Evolutionary conservation across 92 coral and sea anemone species (phyloP), one percentile per base, ranked within the genome.

Genomic region (Phenganax stokvisi): DNA sequence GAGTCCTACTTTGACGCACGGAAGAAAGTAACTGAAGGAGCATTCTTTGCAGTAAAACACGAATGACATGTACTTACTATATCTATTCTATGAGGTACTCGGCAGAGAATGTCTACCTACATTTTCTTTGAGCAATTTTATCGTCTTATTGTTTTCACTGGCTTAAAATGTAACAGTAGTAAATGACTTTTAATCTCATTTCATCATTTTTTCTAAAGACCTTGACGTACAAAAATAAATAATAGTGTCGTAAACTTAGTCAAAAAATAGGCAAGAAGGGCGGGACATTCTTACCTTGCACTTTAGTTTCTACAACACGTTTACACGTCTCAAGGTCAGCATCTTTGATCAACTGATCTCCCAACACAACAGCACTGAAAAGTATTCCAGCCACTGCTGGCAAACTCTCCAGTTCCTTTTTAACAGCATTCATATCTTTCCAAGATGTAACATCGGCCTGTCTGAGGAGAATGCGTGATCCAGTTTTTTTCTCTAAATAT

Each of bases 241-340:
- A 12, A 9, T 75, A 6, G 3, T 57, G 68, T 7, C 47, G 3
- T 37, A 37, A 37, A 37, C 47, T 1, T 37, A 37, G 8, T 54
- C 31, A 58, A 6, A 54, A 55, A 13, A 20, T 54, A 12, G 56
- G 62, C 27, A 6, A 31, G 12, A 20, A 20, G 72, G 3, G 25
- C 51, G 1, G 9, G 20, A 8, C 55, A 16, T 10, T 56, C 77
- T 7, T 57, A 89, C 96, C 96, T 83, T 89, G 89, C 7, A 87
- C 88, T 75, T 91, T 89, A 7, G 96, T 89, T 13, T 79, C 88
- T 84, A 89, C 86, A 28, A 89, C 96, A 6, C 84, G 81, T 11
- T 51, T 51, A 59, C 89, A 89, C 10, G 82, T 79, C 77, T 85
- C 70, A 30, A 76, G 75, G 20, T 87, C 85, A 57, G 86, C 75